phyloP scores from a whole-genome alignment of 2,888 invertebrate species.

The Apocheima hispidaria region DNA sequence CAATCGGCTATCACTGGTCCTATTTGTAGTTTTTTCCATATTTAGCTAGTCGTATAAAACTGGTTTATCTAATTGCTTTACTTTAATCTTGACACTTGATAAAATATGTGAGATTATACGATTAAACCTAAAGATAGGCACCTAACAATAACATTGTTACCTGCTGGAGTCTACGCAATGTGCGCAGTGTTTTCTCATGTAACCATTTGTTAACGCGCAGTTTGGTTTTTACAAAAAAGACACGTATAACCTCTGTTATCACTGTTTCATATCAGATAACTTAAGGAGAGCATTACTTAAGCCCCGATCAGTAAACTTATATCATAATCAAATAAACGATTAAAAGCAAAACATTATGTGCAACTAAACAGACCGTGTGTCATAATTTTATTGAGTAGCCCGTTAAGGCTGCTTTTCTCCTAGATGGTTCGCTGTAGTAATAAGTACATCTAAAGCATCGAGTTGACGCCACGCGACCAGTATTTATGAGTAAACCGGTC shows the following conservation, averaged over 20 bases:
- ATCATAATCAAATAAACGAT: constrained; percentile 21
- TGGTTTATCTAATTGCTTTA: constrained; percentile 40
- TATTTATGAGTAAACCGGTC: constrained; percentile 63
- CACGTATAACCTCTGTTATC: constrained; percentile 54
- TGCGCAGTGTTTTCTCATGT: constrained; percentile 41
- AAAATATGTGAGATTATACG: constrained; percentile 33
- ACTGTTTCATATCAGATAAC: constrained; percentile 47
- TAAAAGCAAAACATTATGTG: constrained; percentile 3
- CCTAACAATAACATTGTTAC: constrained; percentile 13
- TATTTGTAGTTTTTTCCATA: constrained; percentile 36
- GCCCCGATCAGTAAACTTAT: constrained; percentile 33
- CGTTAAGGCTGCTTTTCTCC: background rate
- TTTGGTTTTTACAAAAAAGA: constrained; percentile 47
- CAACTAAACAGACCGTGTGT: constrained; percentile 14
- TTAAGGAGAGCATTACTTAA: constrained; percentile 47
- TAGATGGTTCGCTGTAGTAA: constrained; percentile 22
- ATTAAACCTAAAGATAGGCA: constrained; percentile 16
- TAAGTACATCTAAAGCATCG: constrained; percentile 54
- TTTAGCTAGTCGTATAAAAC: constrained; percentile 31
- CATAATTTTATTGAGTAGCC: constrained; percentile 7
- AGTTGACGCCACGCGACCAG: constrained; percentile 60
- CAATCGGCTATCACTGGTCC: constrained; percentile 29
- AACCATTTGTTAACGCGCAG: constrained; percentile 49
- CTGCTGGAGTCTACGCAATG: constrained; percentile 21
- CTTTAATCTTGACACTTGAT: constrained; percentile 34